Base-by-base conservation (phyloP, 2,888 invertebrate genomes). In the Rhagium mordax region DNA sequence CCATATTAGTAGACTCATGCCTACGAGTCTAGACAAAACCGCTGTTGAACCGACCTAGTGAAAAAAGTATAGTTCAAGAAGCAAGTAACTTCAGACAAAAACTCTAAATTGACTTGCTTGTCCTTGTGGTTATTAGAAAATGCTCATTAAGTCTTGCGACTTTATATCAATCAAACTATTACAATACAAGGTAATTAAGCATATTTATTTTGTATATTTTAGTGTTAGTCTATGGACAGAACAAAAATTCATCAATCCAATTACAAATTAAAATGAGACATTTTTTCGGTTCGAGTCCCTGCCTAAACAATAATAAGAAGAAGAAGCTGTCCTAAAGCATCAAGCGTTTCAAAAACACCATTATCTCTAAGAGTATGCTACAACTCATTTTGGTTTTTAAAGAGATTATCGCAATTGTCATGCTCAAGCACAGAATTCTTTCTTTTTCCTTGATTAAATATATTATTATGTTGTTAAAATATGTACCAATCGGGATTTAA, bases 281-380 rank as follows among this genome's bases (percentile, higher is more conserved):
- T 41, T 41, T 85, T 76, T 87, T 87, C 87, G 87, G 87, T 87
- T 87, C 87, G 87, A 87, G 87, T 87, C 87, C 87, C 86, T 87
- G 86, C 86, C 86, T 86, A 86, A 85, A 85, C 83, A 85, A 85
- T 84, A 85, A 84, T 81, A 85, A 85, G 79, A 81, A 82, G 80
- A 84, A 82, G 80, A 84, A 85, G 85, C 84, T 85, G 81, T 83
- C 84, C 86, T 86, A 87, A 81, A 87, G 87, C 87, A 85, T 84
- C 84, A 86, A 86, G 86, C 87, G 83, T 77, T 80, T 78, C 73
- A 79, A 73, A 79, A 78, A 78, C 76, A 79, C 79, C 76, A 76
- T 81, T 78, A 79, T 78, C 49, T 75, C 79, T 81, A 81, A 79
- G 66, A 77, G 71, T 74, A 57, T 71, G 77, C 81, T 81, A 81